Conservation (phyloP, 2,797 vertebrate species). For the Podarcis siculus region DNA sequence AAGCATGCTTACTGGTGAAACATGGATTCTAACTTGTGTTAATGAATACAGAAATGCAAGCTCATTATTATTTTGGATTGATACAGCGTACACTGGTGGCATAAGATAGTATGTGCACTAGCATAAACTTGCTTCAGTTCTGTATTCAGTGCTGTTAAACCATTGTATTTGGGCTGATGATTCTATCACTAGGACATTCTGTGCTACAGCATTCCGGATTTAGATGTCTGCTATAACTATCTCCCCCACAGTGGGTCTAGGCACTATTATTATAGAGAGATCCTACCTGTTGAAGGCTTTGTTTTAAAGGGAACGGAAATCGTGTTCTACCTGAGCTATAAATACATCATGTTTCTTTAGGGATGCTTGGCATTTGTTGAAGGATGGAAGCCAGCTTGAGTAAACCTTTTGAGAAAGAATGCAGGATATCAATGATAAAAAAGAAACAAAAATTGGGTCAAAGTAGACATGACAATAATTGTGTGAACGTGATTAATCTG, state of each 20-base stretch:
- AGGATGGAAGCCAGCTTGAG: neutral
- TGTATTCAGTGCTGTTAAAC: neutral
- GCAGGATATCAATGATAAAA: neutral
- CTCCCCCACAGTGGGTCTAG: neutral
- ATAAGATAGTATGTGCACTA: neutral
- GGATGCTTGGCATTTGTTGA: neutral
- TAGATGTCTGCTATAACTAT: neutral
- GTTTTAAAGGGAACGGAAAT: neutral
- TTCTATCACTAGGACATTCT: neutral
- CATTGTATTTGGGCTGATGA: neutral
- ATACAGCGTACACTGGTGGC: neutral
- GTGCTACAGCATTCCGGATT: slow-evolving; percentile 10
- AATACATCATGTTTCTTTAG: neutral
- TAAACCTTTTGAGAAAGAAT: neutral
- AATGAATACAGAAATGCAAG: neutral
- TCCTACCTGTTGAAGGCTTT: neutral
- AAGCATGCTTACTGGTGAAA: neutral
- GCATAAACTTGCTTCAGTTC: neutral
- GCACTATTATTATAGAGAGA: neutral
- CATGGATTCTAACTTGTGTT: neutral
- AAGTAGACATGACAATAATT: neutral
- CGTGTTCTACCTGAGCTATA: slow-evolving; percentile 1
- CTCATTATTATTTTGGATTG: neutral
- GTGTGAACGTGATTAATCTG: neutral
- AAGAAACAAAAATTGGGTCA: neutral